phyloP scores from a whole-genome alignment of 2,797 vertebrate genomes.

The Neosalanx taihuensis region DNA sequence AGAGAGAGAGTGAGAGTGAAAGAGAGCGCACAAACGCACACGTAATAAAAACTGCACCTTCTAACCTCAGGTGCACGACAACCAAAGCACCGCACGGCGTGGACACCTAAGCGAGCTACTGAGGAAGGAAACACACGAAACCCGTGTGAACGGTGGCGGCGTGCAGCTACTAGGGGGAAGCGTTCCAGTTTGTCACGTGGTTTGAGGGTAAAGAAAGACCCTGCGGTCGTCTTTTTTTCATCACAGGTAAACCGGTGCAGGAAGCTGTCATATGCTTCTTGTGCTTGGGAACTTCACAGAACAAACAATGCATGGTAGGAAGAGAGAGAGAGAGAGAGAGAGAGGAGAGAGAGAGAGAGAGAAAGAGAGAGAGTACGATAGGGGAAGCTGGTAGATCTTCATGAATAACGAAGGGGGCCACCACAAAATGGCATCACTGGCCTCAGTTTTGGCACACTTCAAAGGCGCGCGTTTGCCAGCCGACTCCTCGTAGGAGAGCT shows the following conservation, averaged over 20 bases:
- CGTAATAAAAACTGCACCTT: not conserved
- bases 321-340: not conserved
- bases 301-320: not conserved
- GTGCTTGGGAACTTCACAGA: not conserved
- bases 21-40: not conserved
- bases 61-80: no score
- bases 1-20: no score
- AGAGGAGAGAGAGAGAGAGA: constrained; percentile 9
- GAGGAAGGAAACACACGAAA: no score
- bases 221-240: constrained; percentile 50
- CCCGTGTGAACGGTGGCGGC: no score
- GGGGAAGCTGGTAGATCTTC: not conserved
- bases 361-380: not conserved
- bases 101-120: no score
- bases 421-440: constrained; percentile 38
- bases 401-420: not conserved
- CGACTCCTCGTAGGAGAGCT: constrained; percentile 22
- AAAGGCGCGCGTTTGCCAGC: constrained; percentile 36
- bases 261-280: constrained; percentile 37
- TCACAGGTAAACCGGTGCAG: constrained; percentile 25
- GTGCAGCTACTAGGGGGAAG: not conserved
- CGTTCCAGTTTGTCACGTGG: constrained; percentile 46
- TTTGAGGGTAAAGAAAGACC: constrained; percentile 51
- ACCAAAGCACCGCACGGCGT: no score
- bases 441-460: constrained; percentile 31